phyloP scores from a whole-genome alignment of 2,113 vertebrate genomes.

The Haemorhous mexicanus region DNA sequence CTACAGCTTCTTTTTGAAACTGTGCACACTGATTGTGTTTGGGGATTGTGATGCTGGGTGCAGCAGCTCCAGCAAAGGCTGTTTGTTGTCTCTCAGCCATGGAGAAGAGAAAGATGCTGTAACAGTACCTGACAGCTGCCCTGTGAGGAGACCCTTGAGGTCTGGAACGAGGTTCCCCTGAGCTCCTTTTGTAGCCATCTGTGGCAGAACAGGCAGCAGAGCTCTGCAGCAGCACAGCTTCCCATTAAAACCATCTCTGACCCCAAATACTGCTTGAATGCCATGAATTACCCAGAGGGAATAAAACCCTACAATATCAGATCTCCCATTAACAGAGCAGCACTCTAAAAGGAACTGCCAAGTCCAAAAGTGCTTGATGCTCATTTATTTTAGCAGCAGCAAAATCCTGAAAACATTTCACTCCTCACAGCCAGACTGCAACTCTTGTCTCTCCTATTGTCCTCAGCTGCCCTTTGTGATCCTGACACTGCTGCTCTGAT shows the following conservation, averaged over 20 bases:
- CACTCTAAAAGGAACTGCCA: not conserved
- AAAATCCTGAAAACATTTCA: not conserved
- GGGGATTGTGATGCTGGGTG: not conserved
- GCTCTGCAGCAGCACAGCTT: not conserved
- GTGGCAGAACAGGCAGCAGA: not conserved
- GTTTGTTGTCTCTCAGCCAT: not conserved
- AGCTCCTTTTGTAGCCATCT: accelerated
- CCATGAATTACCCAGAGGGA: not conserved
- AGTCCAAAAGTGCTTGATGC: not conserved
- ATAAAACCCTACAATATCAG: not conserved
- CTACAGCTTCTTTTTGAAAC: not conserved
- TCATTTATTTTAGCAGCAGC: not conserved
- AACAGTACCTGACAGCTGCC: not conserved
- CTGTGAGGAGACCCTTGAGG: not conserved
- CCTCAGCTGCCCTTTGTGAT: not conserved
- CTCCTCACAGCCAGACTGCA: not conserved
- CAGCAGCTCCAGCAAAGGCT: not conserved
- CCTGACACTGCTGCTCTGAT: not conserved
- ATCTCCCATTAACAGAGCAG: not conserved
- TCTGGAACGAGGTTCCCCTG: not conserved
- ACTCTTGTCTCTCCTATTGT: not conserved
- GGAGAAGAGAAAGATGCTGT: not conserved
- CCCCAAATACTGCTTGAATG: not conserved
- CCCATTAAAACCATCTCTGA: not conserved
- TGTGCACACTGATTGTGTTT: not conserved